Evolutionary conservation across 2,113 vertebrate species (phyloP).

Genomic region (Mungos mungo): DNA sequence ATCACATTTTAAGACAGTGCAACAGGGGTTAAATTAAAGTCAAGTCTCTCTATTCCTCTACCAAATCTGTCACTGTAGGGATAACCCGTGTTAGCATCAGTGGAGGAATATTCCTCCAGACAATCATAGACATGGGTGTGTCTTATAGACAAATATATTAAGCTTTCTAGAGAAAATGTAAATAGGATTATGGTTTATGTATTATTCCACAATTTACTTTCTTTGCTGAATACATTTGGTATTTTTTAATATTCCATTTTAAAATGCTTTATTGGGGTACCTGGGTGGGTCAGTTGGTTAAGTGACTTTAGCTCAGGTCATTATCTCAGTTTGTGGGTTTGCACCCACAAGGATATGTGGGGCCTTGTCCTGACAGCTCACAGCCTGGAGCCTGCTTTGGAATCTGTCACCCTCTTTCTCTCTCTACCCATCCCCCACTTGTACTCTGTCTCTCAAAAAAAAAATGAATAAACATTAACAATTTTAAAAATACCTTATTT

Average conservation of each 20-base stretch:
- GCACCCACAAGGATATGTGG: too few relatives aligned
- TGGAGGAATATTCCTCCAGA: background rate
- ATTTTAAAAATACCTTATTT: background rate
- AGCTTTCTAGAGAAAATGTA: background rate
- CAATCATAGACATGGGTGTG: rapidly evolving
- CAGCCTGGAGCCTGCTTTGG: too few relatives aligned
- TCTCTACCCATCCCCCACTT: too few relatives aligned
- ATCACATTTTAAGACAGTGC: background rate
- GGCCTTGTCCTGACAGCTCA: too few relatives aligned
- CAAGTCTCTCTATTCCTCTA: background rate
- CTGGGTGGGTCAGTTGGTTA: too few relatives aligned
- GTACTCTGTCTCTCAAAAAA: too few relatives aligned
- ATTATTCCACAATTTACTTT: background rate
- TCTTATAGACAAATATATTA: background rate
- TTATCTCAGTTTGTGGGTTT: too few relatives aligned
- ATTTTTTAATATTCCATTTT: background rate
- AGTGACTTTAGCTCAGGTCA: too few relatives aligned
- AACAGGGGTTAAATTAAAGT: background rate
- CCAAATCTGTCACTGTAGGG: background rate
- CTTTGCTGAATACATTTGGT: background rate
- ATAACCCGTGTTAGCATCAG: too few relatives aligned
- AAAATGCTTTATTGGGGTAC: background rate
- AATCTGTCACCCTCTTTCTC: too few relatives aligned
- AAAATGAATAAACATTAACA: too few relatives aligned
- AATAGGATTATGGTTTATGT: background rate